These are phyloP conservation scores for Oncorhynchus gorbuscha DNA, from an alignment of 2,113 vertebrate genomes.

Conservation along the genomic window DNA sequence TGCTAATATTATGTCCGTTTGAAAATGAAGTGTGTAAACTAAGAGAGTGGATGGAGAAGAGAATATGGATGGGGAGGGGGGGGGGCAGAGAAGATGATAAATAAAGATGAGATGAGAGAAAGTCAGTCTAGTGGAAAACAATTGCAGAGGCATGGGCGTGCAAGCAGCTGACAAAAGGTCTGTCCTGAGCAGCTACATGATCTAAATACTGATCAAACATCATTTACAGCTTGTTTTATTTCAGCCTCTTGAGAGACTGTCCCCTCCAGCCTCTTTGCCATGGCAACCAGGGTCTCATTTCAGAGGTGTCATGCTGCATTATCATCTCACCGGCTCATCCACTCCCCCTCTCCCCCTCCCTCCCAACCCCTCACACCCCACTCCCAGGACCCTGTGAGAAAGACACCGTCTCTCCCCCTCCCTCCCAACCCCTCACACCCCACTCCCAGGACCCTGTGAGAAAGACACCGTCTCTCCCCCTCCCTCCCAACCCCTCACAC, in stretches of 20 bases:
- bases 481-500: too few relatives aligned
- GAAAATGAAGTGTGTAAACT: background rate
- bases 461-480: too few relatives aligned
- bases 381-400: slow-evolving; percentile 59
- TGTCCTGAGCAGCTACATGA: slow-evolving; percentile 86
- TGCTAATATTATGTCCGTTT: background rate
- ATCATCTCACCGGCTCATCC: slow-evolving; percentile 70
- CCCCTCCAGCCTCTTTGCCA: slow-evolving; percentile 91
- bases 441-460: slow-evolving; percentile 58
- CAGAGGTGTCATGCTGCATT: slow-evolving; percentile 83
- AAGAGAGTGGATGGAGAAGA: background rate
- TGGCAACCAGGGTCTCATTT: slow-evolving; percentile 89
- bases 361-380: slow-evolving; percentile 57
- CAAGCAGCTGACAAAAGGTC: slow-evolving; percentile 75
- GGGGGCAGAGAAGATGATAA: slow-evolving; percentile 3
- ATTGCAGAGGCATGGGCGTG: slow-evolving; percentile 35
- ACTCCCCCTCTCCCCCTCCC: background rate
- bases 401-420: slow-evolving; percentile 52
- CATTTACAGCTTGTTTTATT: slow-evolving; percentile 98
- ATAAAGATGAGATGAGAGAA: slow-evolving; percentile 7
- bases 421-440: slow-evolving; percentile 57
- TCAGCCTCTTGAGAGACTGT: slow-evolving; percentile 88
- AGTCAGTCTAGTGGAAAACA: slow-evolving; percentile 21
- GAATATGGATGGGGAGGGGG: too few relatives aligned
- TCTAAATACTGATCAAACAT: slow-evolving; percentile 99